Evolutionary conservation across 35 echinoderm and acorn worm species (phyloP).

Genomic region (Apostichopus californicus): DNA sequence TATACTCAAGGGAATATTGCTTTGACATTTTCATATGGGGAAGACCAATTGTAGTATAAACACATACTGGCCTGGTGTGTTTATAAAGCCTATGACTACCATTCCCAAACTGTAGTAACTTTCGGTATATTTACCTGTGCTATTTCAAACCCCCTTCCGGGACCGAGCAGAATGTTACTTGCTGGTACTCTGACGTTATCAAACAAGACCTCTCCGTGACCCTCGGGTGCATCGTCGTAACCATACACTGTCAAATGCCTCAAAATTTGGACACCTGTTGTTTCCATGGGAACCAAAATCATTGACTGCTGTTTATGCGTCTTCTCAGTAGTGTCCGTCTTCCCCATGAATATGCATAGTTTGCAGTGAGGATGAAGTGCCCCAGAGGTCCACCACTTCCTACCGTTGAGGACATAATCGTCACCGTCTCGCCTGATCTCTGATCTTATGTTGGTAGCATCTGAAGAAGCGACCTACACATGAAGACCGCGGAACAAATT

Average conservation of each 20-base stretch:
- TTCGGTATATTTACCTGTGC: conserved; percentile 70
- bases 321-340: conserved; percentile 73
- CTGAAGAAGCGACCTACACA: conserved; percentile 92
- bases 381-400: conserved; percentile 98
- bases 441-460: conserved; percentile 93
- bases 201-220: conserved; percentile 89
- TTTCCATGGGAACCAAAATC: conserved; percentile 96
- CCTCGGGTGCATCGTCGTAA: conserved; percentile 84
- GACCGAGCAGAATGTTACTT: conserved; percentile 83
- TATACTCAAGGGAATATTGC: no score
- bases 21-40: no score
- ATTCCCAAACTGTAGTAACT: no score
- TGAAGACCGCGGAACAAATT: not conserved
- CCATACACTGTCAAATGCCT: conserved; percentile 92
- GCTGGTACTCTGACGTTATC: conserved; percentile 88
- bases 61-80: no score
- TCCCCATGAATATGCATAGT: conserved; percentile 99
- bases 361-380: conserved; percentile 88
- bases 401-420: conserved; percentile 76
- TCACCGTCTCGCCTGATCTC: conserved; percentile 70
- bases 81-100: no score
- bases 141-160: conserved; percentile 98
- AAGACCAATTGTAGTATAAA: no score
- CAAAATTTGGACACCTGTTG: conserved; percentile 72
- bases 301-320: conserved; percentile 93